Evolutionary conservation across 2,888 invertebrate species (phyloP), one percentile per base, ranked within the genome.

Genomic region (Neoscelio sp.): DNA sequence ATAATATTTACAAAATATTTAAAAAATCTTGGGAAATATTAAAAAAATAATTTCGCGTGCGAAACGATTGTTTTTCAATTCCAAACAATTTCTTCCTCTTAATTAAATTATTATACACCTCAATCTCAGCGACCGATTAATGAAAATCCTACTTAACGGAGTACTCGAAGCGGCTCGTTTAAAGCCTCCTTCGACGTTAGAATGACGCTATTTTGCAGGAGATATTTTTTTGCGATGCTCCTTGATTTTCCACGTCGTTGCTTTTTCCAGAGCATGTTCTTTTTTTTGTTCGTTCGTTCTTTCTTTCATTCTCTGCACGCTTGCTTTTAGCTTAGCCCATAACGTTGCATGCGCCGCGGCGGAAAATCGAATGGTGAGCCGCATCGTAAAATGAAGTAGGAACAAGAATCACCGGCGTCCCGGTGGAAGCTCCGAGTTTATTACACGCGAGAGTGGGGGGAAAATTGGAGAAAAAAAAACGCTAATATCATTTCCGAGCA

Each of bases 341-440:
- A 79, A 79, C 65, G 58, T 70, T 79, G 64, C 71, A 75, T 75
- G 75, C 67, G 67, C 71, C 56, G 26, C 67, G 13, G 77, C 62
- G 73, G 77, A 80, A 77, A 80, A 80, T 74, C 77, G 70, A 77
- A 80, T 80, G 79, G 71, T 76, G 56, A 73, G 80, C 71, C 75
- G 44, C 67, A 65, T 70, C 70, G 58, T 58, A 71, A 71, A 71
- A 67, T 60, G 75, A 79, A 76, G 64, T 70, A 48, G 68, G 56
- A 68, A 58, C 68, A 74, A 70, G 74, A 74, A 74, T 64, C 68
- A 68, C 26, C 44, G 38, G 23, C 48, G 74, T 70, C 68, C 67
- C 78, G 42, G 54, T 52, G 73, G 71, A 60, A 67, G 46, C 65
- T 2, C 33, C 48, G 40, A 78, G 54, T 73, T 78, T 78, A 73